These are phyloP conservation scores for Scomber colias DNA, from an alignment of 2,113 vertebrate genomes.

Conservation along the genomic window DNA sequence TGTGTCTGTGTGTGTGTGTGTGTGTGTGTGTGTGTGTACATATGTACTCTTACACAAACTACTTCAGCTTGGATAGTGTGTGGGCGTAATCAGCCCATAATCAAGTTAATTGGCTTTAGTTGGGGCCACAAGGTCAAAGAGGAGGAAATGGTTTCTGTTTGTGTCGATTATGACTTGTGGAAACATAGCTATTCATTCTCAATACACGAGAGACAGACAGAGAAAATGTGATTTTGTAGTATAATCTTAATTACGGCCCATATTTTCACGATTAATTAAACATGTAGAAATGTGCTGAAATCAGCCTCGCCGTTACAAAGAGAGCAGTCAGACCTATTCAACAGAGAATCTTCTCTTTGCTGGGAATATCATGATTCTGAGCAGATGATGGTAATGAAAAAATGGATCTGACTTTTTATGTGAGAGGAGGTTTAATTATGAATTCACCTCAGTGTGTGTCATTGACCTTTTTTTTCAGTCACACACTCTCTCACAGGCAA, in stretches of 20 bases:
- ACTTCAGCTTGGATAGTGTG: conserved; percentile 14
- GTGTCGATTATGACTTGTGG: not conserved
- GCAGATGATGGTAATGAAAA: conserved; percentile 2
- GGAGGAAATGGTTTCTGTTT: not conserved
- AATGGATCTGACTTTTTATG: not conserved
- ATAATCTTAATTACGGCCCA: not conserved
- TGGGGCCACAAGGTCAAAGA: conserved; percentile 12
- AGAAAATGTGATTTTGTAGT: not conserved
- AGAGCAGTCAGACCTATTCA: conserved; percentile 32
- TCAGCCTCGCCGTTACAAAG: not conserved
- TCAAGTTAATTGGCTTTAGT: conserved; percentile 36
- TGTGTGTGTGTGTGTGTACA: conserved; percentile 3
- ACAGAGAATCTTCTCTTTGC: conserved; percentile 7
- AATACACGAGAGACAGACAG: not conserved
- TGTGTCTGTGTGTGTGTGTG: not conserved
- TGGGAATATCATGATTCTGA: conserved; percentile 12
- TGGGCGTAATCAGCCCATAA: conserved; percentile 24
- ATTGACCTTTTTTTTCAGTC: too few species aligned
- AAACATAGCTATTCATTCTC: not conserved
- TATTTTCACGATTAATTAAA: conserved; percentile 52
- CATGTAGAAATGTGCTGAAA: conserved; percentile 17
- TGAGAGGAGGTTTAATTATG: not conserved
- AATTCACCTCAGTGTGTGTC: conserved; percentile 1
- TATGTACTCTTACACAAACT: not conserved
- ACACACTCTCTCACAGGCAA: too few species aligned